These are phyloP conservation scores for Oxystoma pomonae DNA, from an alignment of 2,888 invertebrate genomes.

Conservation along the genomic window DNA sequence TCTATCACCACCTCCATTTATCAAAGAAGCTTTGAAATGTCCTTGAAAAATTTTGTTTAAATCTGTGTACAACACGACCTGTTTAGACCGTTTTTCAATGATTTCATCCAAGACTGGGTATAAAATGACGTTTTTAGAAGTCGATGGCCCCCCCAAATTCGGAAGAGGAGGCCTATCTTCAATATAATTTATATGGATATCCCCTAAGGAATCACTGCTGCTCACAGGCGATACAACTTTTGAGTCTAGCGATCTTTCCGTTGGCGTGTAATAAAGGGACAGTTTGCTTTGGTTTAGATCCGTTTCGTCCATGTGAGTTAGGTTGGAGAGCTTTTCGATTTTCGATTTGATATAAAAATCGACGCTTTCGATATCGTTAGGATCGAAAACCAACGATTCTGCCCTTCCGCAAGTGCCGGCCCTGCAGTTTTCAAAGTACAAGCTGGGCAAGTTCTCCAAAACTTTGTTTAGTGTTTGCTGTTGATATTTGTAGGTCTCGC, in stretches of 20 bases:
- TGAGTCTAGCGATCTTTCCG: slow-evolving; percentile 57
- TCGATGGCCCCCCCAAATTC: slow-evolving; percentile 44
- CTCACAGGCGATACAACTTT: slow-evolving; percentile 45
- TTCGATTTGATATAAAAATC: slow-evolving; percentile 67
- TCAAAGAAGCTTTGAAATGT: too few species aligned
- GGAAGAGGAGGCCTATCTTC: slow-evolving; percentile 43
- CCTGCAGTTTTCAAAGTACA: slow-evolving; percentile 91
- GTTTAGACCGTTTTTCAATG: too few species aligned
- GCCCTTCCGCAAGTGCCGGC: slow-evolving; percentile 75
- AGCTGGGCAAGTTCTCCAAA: slow-evolving; percentile 83
- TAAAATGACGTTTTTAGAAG: slow-evolving; percentile 15
- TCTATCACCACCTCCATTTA: too few species aligned
- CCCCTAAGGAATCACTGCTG: slow-evolving; percentile 51
- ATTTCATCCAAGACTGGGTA: not conserved
- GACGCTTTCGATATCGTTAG: slow-evolving; percentile 59
- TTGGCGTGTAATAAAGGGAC: slow-evolving; percentile 80
- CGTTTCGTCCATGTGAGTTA: slow-evolving; percentile 46
- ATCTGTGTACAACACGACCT: too few species aligned
- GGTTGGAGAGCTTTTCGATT: slow-evolving; percentile 57
- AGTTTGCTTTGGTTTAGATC: slow-evolving; percentile 62
- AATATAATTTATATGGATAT: slow-evolving; percentile 66
- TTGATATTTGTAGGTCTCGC: slow-evolving; percentile 93
- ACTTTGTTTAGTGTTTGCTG: slow-evolving; percentile 93
- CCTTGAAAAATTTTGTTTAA: too few species aligned
- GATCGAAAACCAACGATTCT: slow-evolving; percentile 70